phyloP scores from a whole-genome alignment of 1,140 invertebrate genomes.

The Phenacoccus solenopsis region DNA sequence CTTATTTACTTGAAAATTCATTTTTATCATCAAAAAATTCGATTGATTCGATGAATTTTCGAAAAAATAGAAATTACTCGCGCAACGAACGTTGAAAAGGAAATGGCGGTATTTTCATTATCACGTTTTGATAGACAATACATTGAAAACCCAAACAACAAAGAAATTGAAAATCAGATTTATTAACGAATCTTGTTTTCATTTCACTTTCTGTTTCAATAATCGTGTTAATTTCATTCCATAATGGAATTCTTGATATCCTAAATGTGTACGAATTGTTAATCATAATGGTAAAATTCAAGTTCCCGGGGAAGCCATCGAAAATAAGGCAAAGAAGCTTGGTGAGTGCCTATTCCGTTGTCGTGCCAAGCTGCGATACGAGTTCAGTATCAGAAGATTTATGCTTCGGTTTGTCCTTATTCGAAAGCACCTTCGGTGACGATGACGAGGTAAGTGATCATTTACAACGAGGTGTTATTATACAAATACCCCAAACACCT shows the following conservation, averaged over 20 bases:
- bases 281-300: neutral
- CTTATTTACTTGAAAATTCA: too few species aligned
- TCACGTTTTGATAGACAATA: neutral
- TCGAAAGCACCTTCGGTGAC: constrained; percentile 34
- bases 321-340: constrained; percentile 69
- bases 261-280: neutral
- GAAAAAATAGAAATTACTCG: too few species aligned
- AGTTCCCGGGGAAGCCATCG: constrained; percentile 59
- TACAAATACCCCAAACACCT: neutral
- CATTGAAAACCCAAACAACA: neutral
- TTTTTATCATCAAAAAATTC: too few species aligned
- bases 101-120: neutral
- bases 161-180: neutral
- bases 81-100: neutral
- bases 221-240: neutral
- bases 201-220: neutral
- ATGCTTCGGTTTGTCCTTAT: constrained; percentile 37
- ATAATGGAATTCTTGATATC: neutral
- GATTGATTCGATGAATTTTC: too few species aligned
- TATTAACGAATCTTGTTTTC: neutral
- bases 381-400: constrained; percentile 40
- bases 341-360: constrained; percentile 53
- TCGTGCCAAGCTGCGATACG: constrained; percentile 38
- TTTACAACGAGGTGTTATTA: neutral
- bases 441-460: constrained; percentile 35